Conservation (phyloP, 2,888 invertebrate species). For the Hybos culiciformis region DNA sequence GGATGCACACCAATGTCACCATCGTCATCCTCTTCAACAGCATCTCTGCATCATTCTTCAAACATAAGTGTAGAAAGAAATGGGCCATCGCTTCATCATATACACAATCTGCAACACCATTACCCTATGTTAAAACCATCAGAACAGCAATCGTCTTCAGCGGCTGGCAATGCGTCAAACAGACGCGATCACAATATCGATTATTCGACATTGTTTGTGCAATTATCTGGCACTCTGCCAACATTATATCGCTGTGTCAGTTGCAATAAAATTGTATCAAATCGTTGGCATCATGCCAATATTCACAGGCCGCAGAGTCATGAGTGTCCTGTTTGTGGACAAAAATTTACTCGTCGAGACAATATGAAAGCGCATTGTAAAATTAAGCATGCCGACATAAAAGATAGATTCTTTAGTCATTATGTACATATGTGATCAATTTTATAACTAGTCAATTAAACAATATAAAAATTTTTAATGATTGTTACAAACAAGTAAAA, state of each 20-base stretch:
- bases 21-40: slow-evolving; percentile 19
- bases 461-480: slow-evolving; percentile 8
- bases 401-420: slow-evolving; percentile 37
- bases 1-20: slow-evolving; percentile 21
- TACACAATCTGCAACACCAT: slow-evolving; percentile 16
- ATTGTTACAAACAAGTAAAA: background rate
- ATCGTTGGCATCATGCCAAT: slow-evolving; percentile 49
- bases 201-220: slow-evolving; percentile 35
- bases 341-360: slow-evolving; percentile 47
- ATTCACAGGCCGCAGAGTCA: slow-evolving; percentile 45
- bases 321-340: slow-evolving; percentile 44
- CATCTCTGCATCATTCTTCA: slow-evolving; percentile 15
- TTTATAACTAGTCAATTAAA: slow-evolving; percentile 30
- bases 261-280: slow-evolving; percentile 47
- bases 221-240: slow-evolving; percentile 34
- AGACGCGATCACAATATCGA: slow-evolving; percentile 37
- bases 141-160: slow-evolving; percentile 18
- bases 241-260: slow-evolving; percentile 43
- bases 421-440: slow-evolving; percentile 39
- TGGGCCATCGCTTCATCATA: slow-evolving; percentile 11
- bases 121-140: slow-evolving; percentile 11
- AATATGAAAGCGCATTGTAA: slow-evolving; percentile 51
- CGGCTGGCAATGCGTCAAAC: slow-evolving; percentile 29
- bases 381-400: slow-evolving; percentile 42
- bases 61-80: background rate